These are phyloP conservation scores for Corythornis cristatus DNA, from an alignment of 2,113 vertebrate genomes.

Conservation along the genomic window DNA sequence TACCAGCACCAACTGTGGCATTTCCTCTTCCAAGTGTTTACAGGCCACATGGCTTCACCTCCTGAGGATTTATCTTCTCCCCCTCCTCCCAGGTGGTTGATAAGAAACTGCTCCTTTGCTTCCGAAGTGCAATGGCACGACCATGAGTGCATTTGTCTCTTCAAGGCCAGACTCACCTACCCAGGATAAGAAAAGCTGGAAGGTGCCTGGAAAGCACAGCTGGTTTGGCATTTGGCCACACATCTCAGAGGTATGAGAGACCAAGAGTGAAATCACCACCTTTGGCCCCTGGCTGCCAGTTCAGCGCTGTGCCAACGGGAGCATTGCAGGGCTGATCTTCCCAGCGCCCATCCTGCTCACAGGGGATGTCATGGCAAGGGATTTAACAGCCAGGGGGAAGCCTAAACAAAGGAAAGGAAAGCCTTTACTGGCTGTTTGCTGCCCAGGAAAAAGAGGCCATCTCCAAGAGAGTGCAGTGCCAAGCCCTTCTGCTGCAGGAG, in stretches of 20 bases:
- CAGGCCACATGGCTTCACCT: neutral
- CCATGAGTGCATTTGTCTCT: neutral
- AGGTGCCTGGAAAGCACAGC: constrained; percentile 35
- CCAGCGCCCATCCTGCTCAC: neutral
- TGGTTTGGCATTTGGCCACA: constrained; percentile 37
- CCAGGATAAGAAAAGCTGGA: constrained; percentile 12
- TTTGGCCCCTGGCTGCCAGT: neutral
- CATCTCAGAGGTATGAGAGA: constrained; percentile 9
- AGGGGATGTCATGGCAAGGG: neutral
- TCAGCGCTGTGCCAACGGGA: rapidly evolving
- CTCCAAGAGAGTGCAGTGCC: constrained; percentile 10
- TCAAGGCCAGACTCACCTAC: constrained; percentile 51
- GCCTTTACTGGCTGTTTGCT: neutral
- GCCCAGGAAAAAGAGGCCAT: constrained; percentile 20
- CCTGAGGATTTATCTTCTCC: neutral
- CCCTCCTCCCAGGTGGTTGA: neutral
- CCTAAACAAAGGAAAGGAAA: neutral
- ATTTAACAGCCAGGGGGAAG: neutral
- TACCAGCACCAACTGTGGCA: neutral
- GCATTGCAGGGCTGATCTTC: neutral
- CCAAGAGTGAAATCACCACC: neutral
- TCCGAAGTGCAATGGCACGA: neutral
- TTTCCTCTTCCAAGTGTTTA: neutral
- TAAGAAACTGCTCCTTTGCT: neutral
- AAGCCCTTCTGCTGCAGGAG: constrained; percentile 31